Evolutionary conservation across 2,797 vertebrate genomes (phyloP).

Genomic region (Sandelia bainsii): DNA sequence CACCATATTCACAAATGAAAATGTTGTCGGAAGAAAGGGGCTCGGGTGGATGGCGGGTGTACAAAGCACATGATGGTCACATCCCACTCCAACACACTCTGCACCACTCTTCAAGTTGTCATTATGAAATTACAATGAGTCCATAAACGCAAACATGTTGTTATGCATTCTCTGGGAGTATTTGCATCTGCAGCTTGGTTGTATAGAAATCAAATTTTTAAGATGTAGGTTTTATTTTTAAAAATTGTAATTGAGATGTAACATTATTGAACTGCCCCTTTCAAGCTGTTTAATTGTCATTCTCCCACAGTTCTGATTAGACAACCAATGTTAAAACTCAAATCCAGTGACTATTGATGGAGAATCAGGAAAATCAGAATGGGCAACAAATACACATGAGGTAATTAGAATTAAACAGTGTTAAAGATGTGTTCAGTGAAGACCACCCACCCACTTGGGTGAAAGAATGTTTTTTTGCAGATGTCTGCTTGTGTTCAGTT

Average conservation of each 20-base stretch:
- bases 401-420: constrained; percentile 23
- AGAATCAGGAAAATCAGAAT: background rate
- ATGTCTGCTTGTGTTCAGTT: constrained; percentile 42
- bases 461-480: constrained; percentile 20
- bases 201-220: too few species aligned
- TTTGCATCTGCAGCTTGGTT: too few species aligned
- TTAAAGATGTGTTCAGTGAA: constrained; percentile 34
- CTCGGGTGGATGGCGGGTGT: too few species aligned
- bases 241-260: background rate
- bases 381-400: constrained; percentile 14
- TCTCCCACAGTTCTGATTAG: background rate
- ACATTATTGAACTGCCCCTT: background rate
- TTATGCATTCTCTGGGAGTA: too few species aligned
- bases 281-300: background rate
- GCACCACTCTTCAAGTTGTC: too few species aligned
- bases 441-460: constrained; percentile 7
- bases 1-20: too few species aligned
- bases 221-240: too few species aligned
- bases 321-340: background rate
- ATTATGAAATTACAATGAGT: too few species aligned
- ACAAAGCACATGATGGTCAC: too few species aligned
- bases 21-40: too few species aligned
- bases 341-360: background rate
- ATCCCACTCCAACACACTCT: too few species aligned
- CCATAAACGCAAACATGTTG: too few species aligned